Base-by-base conservation (phyloP, 2,888 invertebrate genomes). In the Nysson spinosus region DNA sequence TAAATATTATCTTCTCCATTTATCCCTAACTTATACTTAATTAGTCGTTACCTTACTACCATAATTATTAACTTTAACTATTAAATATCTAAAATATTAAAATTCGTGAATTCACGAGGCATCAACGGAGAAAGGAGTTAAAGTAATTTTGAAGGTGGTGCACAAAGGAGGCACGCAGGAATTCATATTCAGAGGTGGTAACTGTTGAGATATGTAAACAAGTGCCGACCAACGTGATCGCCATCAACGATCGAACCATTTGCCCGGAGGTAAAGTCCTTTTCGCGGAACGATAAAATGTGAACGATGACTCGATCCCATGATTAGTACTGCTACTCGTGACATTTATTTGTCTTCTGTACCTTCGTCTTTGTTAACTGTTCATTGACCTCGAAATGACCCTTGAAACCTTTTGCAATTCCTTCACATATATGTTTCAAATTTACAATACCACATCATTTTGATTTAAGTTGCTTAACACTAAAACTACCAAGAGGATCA, bases 151-250 rank as follows among this genome's bases (percentile, higher is more conserved):
- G 47, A 55, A 56, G 60, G 55, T 62, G 50, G 70, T 56, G 61
- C 56, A 51, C 49, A 52, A 51, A 44, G 61, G 34, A 37, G 52
- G 44, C 30, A 52, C 60, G 63, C 62, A 57, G 57, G 63, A 81
- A 83, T 84, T 83, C 72, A 77, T 76, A 84, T 84, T 83, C 84
- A 72, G 62, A 64, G 62, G 73, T 72, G 75, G 82, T 78, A 76
- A 74, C 72, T 43, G 69, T 51, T 57, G 72, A 78, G 77, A 76
- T 81, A 84, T 84, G 83, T 83, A 83, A 84, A 84, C 83, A 84
- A 81, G 80, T 77, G 73, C 65, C 72, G 72, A 65, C 67, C 79
- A 80, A 84, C 84, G 84, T 84, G 84, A 83, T 81, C 77, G 73
- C 69, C 79, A 84, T 84, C 58, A 74, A 52, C 69, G 77, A 83